Evolutionary conservation across 2,113 vertebrate genomes (phyloP).

Genomic region (Gavia stellata): DNA sequence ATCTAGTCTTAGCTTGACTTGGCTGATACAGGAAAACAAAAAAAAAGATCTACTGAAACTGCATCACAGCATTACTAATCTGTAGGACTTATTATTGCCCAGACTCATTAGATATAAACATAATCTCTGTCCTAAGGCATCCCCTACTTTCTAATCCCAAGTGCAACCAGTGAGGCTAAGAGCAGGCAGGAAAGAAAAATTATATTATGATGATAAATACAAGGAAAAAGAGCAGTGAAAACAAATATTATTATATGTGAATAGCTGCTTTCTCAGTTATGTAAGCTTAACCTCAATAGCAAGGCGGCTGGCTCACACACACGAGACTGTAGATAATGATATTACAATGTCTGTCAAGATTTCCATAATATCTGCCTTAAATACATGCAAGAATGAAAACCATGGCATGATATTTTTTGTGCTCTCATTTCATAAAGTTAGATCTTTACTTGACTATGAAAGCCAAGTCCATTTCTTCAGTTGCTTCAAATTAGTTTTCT

Average conservation of each 20-base stretch:
- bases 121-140: not conserved
- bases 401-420: not conserved
- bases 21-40: not conserved
- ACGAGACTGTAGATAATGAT: not conserved
- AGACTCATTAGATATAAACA: not conserved
- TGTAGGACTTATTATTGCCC: not conserved
- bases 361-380: not conserved
- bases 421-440: not conserved
- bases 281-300: not conserved
- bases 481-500: not conserved
- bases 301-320: not conserved
- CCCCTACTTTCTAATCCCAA: not conserved
- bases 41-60: not conserved
- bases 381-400: not conserved
- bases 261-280: not conserved
- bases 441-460: not conserved
- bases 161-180: not conserved
- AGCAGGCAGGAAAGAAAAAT: not conserved
- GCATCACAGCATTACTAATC: not conserved
- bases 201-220: not conserved
- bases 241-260: not conserved
- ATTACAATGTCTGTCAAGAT: slow-evolving; percentile 1
- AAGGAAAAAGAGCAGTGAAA: not conserved
- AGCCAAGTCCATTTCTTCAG: not conserved
- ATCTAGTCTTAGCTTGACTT: not conserved